Conservation (phyloP, 2,113 vertebrate species). For the Oenanthe melanoleuca region DNA sequence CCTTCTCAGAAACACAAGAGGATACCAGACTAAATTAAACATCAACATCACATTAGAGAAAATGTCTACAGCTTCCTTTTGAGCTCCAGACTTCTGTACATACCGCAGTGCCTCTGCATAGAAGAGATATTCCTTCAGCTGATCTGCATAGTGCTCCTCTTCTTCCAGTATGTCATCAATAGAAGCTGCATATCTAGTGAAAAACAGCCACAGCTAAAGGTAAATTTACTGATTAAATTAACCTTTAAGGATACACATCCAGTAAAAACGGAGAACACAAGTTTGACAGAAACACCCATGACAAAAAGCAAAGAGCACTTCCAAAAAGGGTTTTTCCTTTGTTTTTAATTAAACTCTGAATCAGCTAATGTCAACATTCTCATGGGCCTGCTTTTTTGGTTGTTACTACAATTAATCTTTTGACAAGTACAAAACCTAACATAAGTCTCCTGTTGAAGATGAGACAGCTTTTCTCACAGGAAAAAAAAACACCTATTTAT, state of each 20-base stretch:
- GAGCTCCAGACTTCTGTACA: background rate
- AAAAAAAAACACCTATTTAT: background rate
- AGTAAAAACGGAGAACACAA: background rate
- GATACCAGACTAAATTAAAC: background rate
- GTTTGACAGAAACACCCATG: background rate
- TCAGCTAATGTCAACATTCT: background rate
- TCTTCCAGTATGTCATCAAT: conserved; percentile 96
- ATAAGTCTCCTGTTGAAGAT: background rate
- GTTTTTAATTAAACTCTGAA: background rate
- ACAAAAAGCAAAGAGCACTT: background rate
- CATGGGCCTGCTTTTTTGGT: background rate
- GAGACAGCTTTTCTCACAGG: background rate
- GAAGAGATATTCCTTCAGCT: conserved; percentile 94
- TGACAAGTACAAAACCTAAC: background rate
- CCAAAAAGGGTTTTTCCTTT: background rate
- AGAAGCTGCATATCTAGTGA: conserved; percentile 87
- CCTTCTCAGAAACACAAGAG: background rate
- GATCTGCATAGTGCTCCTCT: conserved; percentile 94
- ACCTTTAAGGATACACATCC: background rate
- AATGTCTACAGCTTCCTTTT: background rate
- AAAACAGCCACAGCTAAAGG: background rate
- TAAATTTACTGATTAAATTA: background rate
- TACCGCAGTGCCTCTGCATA: conserved; percentile 92
- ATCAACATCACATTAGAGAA: background rate
- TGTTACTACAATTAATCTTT: background rate